phyloP scores from a whole-genome alignment of 2,888 invertebrate genomes.

The Mythimna lalbum region DNA sequence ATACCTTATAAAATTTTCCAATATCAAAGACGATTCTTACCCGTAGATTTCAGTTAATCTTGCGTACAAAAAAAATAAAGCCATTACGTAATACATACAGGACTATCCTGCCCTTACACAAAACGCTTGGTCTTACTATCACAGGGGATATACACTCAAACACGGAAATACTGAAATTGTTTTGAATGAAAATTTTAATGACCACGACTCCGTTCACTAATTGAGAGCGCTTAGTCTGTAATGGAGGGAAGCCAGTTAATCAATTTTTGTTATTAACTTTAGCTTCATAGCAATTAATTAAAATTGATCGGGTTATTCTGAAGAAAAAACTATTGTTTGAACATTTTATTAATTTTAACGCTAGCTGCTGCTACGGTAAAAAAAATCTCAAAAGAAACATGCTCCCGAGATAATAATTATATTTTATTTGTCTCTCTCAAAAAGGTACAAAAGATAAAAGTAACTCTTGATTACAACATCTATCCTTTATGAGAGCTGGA shows the following conservation, averaged over 20 bases:
- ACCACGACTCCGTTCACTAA: slow-evolving; percentile 78
- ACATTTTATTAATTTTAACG: no score
- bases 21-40: no score
- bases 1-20: no score
- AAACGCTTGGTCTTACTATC: slow-evolving; percentile 62
- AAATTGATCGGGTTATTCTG: background rate
- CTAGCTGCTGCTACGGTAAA: no score
- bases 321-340: no score
- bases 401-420: no score
- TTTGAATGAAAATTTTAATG: slow-evolving; percentile 89
- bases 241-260: slow-evolving; percentile 74
- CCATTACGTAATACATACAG: background rate
- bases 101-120: background rate
- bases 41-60: no score
- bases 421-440: no score
- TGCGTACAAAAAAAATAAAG: background rate
- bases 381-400: no score
- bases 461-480: no score
- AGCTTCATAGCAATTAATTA: slow-evolving; percentile 63
- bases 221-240: slow-evolving; percentile 81
- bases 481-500: no score
- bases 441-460: no score
- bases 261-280: slow-evolving; percentile 75
- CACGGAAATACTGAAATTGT: slow-evolving; percentile 85
- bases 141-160: slow-evolving; percentile 70